Evolutionary conservation across 1,140 invertebrate species (phyloP).

Genomic region (Homarus americanus): DNA sequence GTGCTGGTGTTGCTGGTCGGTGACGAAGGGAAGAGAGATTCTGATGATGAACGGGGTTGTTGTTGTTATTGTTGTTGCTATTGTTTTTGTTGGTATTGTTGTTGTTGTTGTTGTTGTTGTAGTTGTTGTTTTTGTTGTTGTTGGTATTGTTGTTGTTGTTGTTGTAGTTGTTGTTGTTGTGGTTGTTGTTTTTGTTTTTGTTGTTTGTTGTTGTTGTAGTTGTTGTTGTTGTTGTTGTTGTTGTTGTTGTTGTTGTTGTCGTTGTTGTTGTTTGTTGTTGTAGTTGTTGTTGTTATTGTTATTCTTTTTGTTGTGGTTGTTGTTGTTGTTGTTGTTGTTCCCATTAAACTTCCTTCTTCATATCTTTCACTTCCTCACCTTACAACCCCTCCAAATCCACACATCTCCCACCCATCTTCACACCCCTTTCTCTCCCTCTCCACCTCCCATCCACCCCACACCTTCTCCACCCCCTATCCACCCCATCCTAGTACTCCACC

Average conservation of each 20-base stretch:
- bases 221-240: conserved; percentile 16
- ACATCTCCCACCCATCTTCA: no score
- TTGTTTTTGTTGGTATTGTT: neutral
- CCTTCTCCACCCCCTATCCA: no score
- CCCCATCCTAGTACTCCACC: no score
- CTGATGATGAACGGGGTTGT: no score
- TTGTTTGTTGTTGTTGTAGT: neutral
- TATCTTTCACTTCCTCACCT: no score
- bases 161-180: no score
- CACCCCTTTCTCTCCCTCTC: no score
- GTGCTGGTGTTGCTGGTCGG: no score
- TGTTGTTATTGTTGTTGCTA: neutral
- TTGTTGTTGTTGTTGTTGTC: neutral
- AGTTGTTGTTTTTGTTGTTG: neutral
- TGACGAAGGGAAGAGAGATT: no score
- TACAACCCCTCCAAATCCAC: no score
- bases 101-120: neutral
- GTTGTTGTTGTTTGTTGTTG: neutral
- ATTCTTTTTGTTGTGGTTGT: neutral
- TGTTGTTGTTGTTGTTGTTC: neutral
- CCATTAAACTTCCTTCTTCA: no score
- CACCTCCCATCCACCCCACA: no score
- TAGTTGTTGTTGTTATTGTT: neutral
- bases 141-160: neutral
- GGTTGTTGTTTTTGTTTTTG: neutral